A percentile compares a stretch with the other conserved stretches of the same genome.
Evolutionary conservation across 2,888 invertebrate genomes (phyloP).

Genomic region (Stenotaenia linearis): DNA sequence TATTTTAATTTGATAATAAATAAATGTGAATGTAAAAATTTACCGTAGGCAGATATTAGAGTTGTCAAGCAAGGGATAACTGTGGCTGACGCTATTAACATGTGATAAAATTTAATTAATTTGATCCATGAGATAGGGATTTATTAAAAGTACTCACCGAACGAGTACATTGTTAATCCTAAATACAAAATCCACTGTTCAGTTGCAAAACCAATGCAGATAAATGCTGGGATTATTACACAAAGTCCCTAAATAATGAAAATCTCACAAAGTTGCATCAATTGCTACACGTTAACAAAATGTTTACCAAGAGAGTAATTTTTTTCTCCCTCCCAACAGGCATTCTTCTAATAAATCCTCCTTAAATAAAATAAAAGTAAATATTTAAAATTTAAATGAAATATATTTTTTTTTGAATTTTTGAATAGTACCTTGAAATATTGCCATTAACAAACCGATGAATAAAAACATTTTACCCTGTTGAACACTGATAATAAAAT

Average conservation of each 20-base stretch:
- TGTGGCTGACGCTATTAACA: conserved; percentile 55
- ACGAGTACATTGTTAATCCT: conserved; percentile 79
- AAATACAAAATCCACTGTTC: conserved; percentile 60
- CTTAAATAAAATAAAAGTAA: conserved; percentile 48
- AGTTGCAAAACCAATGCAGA: conserved; percentile 72
- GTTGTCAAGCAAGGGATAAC: conserved; percentile 94
- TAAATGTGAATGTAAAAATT: too few species aligned
- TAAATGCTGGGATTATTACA: conserved; percentile 78
- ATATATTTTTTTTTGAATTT: too few species aligned
- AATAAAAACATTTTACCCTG: conserved; percentile 97
- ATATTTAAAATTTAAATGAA: neutral
- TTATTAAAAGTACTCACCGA: too few species aligned
- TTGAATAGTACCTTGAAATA: conserved; percentile 58
- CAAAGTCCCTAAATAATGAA: conserved; percentile 59
- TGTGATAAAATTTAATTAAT: neutral
- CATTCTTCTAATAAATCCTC: conserved; percentile 71
- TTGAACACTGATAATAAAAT: conserved; percentile 68
- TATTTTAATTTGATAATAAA: too few species aligned
- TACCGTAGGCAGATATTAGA: conserved; percentile 76
- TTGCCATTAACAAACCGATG: conserved; percentile 86
- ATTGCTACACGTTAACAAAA: too few species aligned
- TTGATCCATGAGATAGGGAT: too few species aligned
- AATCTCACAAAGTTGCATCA: neutral
- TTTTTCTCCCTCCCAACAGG: conserved; percentile 64
- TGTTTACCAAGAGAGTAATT: conserved; percentile 59